phyloP scores from a whole-genome alignment of 2,888 invertebrate genomes.

The Sesia bembeciformis region DNA sequence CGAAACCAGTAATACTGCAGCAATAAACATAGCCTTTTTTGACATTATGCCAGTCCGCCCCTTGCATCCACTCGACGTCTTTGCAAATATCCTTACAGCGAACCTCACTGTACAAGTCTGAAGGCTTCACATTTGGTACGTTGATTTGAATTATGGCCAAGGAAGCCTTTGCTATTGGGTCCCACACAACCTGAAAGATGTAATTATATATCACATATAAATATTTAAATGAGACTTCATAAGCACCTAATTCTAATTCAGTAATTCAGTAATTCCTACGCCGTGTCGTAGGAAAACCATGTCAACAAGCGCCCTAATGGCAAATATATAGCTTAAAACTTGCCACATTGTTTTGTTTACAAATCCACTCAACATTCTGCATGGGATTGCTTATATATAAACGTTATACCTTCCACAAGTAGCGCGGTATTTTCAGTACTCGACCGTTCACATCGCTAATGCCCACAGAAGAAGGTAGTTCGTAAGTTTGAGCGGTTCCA shows the following conservation, averaged over 20 bases:
- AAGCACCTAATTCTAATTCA: too few relatives aligned
- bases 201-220: too few relatives aligned
- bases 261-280: too few relatives aligned
- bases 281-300: too few relatives aligned
- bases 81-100: constrained; percentile 35
- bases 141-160: constrained; percentile 45
- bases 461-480: constrained; percentile 1
- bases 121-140: constrained; percentile 24
- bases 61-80: constrained; percentile 27
- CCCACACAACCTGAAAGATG: constrained; percentile 34
- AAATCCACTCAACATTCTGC: too few relatives aligned
- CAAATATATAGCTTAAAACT: too few relatives aligned
- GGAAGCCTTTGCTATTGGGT: constrained; percentile 18
- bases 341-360: too few relatives aligned
- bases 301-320: too few relatives aligned
- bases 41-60: constrained; percentile 23
- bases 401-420: constrained; percentile 41
- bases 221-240: too few relatives aligned
- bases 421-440: constrained; percentile 17
- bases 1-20: constrained; percentile 30
- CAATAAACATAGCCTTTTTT: constrained; percentile 35
- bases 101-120: constrained; percentile 15
- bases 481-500: constrained; percentile 19
- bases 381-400: not conserved
- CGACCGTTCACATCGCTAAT: constrained; percentile 9